A percentile compares a stretch with the other conserved stretches of the same genome.
phyloP scores from a whole-genome alignment of 2,888 invertebrate species.

The Tipula confusa region DNA sequence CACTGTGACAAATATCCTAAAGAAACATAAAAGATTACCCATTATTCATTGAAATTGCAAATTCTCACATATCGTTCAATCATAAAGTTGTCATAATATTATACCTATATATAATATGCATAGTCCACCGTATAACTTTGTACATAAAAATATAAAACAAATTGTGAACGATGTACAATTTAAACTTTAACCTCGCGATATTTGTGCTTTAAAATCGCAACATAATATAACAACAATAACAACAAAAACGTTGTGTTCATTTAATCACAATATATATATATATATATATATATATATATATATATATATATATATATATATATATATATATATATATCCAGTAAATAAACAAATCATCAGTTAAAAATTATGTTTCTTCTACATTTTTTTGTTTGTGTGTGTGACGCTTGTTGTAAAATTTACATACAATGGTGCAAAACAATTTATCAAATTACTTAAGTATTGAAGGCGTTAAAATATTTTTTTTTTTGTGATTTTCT shows the following conservation, averaged over 20 bases:
- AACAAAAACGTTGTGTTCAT: background rate
- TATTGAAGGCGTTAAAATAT: conserved; percentile 5
- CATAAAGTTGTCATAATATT: background rate
- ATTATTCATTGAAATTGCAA: too few relatives aligned
- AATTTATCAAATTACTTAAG: conserved; percentile 12
- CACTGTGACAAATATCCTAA: too few relatives aligned
- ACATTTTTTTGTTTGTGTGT: background rate
- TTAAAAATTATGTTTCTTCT: background rate
- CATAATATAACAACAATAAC: background rate
- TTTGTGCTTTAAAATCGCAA: background rate
- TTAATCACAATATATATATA: too few relatives aligned
- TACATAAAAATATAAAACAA: background rate
- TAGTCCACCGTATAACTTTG: background rate
- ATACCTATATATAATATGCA: background rate
- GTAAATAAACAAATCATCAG: conserved; percentile 12
- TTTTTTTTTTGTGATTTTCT: background rate
- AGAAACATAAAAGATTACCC: too few relatives aligned
- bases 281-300: too few relatives aligned
- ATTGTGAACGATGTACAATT: background rate
- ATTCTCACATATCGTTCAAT: background rate
- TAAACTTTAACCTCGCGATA: background rate
- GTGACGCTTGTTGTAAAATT: background rate
- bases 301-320: too few relatives aligned
- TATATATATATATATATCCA: too few relatives aligned
- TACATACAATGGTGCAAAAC: background rate